These are phyloP conservation scores for Phoenicopterus ruber DNA, from an alignment of 2,113 vertebrate genomes.

Conservation along the genomic window DNA sequence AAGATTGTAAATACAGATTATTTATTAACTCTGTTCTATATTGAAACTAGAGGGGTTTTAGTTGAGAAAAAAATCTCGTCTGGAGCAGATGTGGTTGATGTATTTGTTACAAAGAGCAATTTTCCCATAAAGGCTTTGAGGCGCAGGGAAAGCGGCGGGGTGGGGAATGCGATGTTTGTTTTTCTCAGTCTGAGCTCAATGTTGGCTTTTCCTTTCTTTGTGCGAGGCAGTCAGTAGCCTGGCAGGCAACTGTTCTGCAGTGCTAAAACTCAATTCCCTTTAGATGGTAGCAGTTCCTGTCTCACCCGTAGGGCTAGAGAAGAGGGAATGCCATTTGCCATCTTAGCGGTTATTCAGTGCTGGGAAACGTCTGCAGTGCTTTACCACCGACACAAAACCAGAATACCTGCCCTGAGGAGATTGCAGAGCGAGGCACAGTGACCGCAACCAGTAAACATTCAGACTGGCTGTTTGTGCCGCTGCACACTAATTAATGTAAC, in stretches of 20 bases:
- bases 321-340: neutral
- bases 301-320: neutral
- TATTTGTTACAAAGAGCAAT: constrained; percentile 36
- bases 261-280: constrained; percentile 11
- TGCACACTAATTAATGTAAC: neutral
- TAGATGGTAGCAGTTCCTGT: neutral
- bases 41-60: constrained; percentile 53
- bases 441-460: neutral
- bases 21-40: constrained; percentile 81
- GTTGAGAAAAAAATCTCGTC: neutral
- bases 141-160: neutral
- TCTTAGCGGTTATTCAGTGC: neutral
- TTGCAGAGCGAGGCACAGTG: neutral
- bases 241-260: neutral
- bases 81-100: constrained; percentile 52
- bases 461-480: rapidly evolving
- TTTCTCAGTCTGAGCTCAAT: constrained; percentile 50
- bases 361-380: neutral
- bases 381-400: neutral
- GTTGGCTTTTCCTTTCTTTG: constrained; percentile 55
- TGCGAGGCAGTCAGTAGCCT: constrained; percentile 8
- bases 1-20: constrained; percentile 85
- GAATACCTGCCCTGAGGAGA: neutral
- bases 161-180: neutral
- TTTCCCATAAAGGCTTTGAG: constrained; percentile 51